These are phyloP conservation scores for Calycopis cecrops DNA, from an alignment of 1,140 invertebrate species.

Conservation along the genomic window DNA sequence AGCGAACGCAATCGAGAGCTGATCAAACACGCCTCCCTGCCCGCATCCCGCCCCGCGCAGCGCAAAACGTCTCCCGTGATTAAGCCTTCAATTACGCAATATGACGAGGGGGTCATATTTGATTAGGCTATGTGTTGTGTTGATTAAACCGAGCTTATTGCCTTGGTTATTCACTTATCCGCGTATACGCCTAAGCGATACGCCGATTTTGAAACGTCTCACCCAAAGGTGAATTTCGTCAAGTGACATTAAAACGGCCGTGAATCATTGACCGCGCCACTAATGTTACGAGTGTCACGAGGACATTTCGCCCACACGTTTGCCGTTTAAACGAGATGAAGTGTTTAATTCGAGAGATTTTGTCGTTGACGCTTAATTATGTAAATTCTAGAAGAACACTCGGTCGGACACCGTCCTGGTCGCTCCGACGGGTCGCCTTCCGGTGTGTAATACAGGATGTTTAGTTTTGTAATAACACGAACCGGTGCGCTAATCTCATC, in stretches of 20 bases:
- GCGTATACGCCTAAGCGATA: slow-evolving; percentile 20
- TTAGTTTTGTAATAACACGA: neutral
- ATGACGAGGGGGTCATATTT: slow-evolving; percentile 71
- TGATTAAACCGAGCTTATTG: slow-evolving; percentile 71
- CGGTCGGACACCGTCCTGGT: no score
- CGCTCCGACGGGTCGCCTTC: no score
- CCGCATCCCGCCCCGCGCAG: slow-evolving; percentile 33
- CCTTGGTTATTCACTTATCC: slow-evolving; percentile 56
- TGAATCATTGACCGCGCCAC: slow-evolving; percentile 40
- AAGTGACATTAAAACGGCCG: slow-evolving; percentile 52
- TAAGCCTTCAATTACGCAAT: slow-evolving; percentile 70
- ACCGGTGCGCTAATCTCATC: slow-evolving; percentile 1
- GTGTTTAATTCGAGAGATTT: neutral
- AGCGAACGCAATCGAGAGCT: slow-evolving; percentile 42
- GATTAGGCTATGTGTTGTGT: slow-evolving; percentile 69
- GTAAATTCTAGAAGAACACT: neutral
- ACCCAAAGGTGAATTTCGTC: slow-evolving; percentile 35
- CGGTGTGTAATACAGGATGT: no score
- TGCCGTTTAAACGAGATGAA: neutral
- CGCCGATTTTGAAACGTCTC: slow-evolving; percentile 39
- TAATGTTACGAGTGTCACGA: slow-evolving; percentile 24
- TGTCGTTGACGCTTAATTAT: neutral
- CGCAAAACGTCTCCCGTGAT: slow-evolving; percentile 59
- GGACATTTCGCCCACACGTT: slow-evolving; percentile 26
- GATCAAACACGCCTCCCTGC: slow-evolving; percentile 51